Conservation (phyloP, 2,113 vertebrate genomes). For the Proteles cristata region DNA sequence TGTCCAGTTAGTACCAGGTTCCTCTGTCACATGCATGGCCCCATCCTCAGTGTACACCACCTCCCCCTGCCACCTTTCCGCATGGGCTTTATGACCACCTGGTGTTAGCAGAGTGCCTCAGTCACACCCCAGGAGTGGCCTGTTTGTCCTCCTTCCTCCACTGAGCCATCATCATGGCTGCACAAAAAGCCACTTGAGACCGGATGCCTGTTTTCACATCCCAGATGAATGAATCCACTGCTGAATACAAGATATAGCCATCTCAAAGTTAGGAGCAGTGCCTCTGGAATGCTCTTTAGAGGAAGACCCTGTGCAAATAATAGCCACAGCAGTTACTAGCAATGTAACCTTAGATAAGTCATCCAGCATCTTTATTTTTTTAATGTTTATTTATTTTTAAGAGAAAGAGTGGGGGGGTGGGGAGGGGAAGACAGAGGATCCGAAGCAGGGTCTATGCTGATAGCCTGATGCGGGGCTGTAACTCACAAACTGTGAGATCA, state of each 20-base stretch:
- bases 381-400: too few relatives aligned
- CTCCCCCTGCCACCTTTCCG: not conserved
- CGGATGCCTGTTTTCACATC: not conserved
- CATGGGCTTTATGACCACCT: not conserved
- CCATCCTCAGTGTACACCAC: not conserved
- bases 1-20: not conserved
- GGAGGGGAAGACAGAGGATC: too few relatives aligned
- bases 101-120: not conserved
- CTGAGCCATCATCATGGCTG: not conserved
- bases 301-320: not conserved
- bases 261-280: not conserved
- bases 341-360: not conserved
- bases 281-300: not conserved
- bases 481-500: too few relatives aligned
- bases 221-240: not conserved
- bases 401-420: too few relatives aligned
- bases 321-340: not conserved
- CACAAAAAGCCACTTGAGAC: too few relatives aligned
- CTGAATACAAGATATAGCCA: not conserved
- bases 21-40: not conserved
- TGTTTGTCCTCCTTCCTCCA: not conserved
- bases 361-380: not conserved
- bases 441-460: too few relatives aligned
- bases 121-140: not conserved
- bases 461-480: too few relatives aligned